phyloP scores from a whole-genome alignment of 2,113 vertebrate species.

The Anoplopoma fimbria region DNA sequence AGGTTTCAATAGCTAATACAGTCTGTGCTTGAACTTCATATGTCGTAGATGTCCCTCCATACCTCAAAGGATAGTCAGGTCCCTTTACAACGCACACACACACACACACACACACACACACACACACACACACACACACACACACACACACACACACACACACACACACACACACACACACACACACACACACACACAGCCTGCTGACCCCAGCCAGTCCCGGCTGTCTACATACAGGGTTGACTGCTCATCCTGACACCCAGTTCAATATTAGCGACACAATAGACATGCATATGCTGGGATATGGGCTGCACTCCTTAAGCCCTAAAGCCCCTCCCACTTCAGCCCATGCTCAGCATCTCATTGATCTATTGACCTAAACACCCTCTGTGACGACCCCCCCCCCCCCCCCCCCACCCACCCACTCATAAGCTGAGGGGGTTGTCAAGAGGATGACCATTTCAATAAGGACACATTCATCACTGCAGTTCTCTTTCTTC shows the following conservation, averaged over 20 bases:
- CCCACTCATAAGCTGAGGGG: constrained; percentile 15
- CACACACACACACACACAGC: not conserved
- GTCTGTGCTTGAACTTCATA: not conserved
- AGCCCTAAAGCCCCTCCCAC: constrained; percentile 23
- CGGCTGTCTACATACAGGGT: constrained; percentile 45
- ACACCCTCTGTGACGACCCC: constrained; percentile 30
- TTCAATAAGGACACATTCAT: constrained; percentile 72
- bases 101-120: constrained; percentile 25
- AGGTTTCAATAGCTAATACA: too few relatives aligned
- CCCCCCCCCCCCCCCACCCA: constrained; percentile 30
- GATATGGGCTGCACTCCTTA: constrained; percentile 25
- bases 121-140: constrained; percentile 19
- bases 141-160: constrained; percentile 24
- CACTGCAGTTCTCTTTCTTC: constrained; percentile 31
- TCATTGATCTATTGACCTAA: constrained; percentile 79
- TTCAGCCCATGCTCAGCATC: constrained; percentile 54
- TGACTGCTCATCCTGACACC: constrained; percentile 50
- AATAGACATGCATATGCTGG: constrained; percentile 68
- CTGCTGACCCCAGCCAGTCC: constrained; percentile 3
- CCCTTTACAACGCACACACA: not conserved
- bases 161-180: constrained; percentile 29
- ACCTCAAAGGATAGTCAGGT: not conserved
- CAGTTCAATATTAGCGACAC: constrained; percentile 50
- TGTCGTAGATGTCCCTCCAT: not conserved
- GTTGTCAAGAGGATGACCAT: constrained; percentile 53